Conservation (phyloP, 1,140 invertebrate genomes). For the Trichomalopsis sarcophagae region DNA sequence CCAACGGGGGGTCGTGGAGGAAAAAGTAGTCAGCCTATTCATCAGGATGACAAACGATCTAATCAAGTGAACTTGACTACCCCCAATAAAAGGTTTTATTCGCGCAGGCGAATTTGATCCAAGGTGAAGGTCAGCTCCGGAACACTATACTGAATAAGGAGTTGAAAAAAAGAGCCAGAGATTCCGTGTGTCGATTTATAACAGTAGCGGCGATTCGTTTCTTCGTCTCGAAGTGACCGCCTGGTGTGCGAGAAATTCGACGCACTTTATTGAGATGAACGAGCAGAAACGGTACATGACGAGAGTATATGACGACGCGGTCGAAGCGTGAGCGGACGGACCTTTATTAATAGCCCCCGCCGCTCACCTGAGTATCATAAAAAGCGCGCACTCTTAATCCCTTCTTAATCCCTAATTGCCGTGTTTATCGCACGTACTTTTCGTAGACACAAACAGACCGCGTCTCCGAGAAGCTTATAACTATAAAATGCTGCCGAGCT, state of each 20-base stretch:
- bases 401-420: too few species aligned
- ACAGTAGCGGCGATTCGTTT: neutral
- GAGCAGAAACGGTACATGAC: conserved; percentile 52
- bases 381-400: too few species aligned
- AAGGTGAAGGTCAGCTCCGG: conserved; percentile 1
- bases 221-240: neutral
- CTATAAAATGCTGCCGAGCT: too few species aligned
- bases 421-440: too few species aligned
- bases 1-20: neutral
- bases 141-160: neutral
- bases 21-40: neutral
- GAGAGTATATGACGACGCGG: too few species aligned
- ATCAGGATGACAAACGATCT: conserved; percentile 14
- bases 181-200: conserved; percentile 7
- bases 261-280: conserved; percentile 72
- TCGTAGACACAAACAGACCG: too few species aligned
- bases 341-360: too few species aligned
- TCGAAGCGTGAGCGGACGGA: too few species aligned
- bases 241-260: conserved; percentile 55
- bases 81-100: neutral
- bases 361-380: too few species aligned
- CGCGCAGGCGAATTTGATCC: neutral
- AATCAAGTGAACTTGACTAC: neutral
- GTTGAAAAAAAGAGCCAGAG: neutral
- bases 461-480: too few species aligned